Base-by-base conservation (phyloP, 2,113 vertebrate species). In the Chascanopsetta lugubris region DNA sequence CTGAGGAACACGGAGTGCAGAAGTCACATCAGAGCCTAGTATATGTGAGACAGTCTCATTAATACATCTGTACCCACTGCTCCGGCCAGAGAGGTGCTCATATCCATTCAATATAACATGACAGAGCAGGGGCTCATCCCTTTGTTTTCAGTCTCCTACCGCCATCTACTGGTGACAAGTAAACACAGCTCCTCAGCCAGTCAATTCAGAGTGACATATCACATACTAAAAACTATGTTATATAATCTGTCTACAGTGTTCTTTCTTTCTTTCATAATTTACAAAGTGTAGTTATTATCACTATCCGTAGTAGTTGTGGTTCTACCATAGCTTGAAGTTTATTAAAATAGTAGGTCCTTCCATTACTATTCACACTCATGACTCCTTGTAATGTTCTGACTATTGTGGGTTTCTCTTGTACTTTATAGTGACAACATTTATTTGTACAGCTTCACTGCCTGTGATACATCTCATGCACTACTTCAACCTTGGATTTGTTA, bases 101-200 rank as follows among this genome's bases (percentile, higher is more conserved):
- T 20, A 34, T 17, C 25, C 25, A 47, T 30, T 42, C 11, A 17
- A 50, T 36, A 18, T 43, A 66, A 45, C 20, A 21, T 25, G 8
- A 55, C 27, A 10, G 3, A 32, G 2, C 4, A 8, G 4, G 2
- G 22, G 2, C 20, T 32, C 26, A 11, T 57, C 2, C 22, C 20
- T 55, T 22, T 50, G 50, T 60, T 8, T n/a, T 78, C 47, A 72
- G 75, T 68, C 42, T 43, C 75, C 20, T 82, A 63, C 6, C 82
- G 36, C 83, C 86, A 79, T 85, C 86, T 88, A 85, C 86, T 87
- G 88, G 86, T 61, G 12, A 36, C 25, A 32, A 43, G 15, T 26
- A 30, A 46, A 61, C 12, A 46, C 6, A 48, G 25, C 30, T 40
- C 2, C 45, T 2, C 17, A 18, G 6, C 5, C 32, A 24, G 10